Evolutionary conservation across 2,113 vertebrate species (phyloP).

Genomic region (Bungarus multicinctus): DNA sequence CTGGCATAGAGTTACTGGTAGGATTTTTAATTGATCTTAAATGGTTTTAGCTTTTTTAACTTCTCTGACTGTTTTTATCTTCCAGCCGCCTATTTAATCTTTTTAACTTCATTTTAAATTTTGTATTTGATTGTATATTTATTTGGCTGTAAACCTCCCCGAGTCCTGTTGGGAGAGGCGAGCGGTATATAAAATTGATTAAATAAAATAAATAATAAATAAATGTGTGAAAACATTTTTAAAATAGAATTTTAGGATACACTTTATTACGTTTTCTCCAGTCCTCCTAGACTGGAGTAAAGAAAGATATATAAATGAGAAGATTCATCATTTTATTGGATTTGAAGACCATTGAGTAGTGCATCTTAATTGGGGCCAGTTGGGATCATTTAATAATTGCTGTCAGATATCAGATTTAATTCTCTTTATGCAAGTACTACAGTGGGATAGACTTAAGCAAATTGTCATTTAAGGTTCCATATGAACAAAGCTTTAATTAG

Average conservation of each 20-base stretch:
- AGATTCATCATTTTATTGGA: conserved; percentile 69
- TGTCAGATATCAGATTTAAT: conserved; percentile 99
- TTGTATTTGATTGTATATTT: too few relatives aligned
- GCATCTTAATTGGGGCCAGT: conserved; percentile 96
- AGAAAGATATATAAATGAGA: conserved; percentile 61
- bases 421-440: conserved; percentile 95
- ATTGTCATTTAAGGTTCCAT: conserved; percentile 98
- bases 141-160: too few relatives aligned
- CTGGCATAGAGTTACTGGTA: too few relatives aligned
- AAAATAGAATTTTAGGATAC: conserved; percentile 68
- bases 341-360: conserved; percentile 84
- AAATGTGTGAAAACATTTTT: conserved; percentile 63
- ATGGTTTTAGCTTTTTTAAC: too few relatives aligned
- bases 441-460: conserved; percentile 97
- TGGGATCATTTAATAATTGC: conserved; percentile 99
- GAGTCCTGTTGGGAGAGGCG: too few relatives aligned
- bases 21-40: too few relatives aligned
- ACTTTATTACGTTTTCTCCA: background rate
- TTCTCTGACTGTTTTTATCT: too few relatives aligned
- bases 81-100: too few relatives aligned
- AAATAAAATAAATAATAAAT: too few relatives aligned
- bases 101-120: too few relatives aligned
- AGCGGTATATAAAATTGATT: too few relatives aligned
- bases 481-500: conserved; percentile 99
- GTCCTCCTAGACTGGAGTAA: conserved; percentile 57